Percentiles rank a stretch among this genome's conserved stretches.
Conservation (phyloP, 2,797 vertebrate genomes). For the Oryzias sinensis region DNA sequence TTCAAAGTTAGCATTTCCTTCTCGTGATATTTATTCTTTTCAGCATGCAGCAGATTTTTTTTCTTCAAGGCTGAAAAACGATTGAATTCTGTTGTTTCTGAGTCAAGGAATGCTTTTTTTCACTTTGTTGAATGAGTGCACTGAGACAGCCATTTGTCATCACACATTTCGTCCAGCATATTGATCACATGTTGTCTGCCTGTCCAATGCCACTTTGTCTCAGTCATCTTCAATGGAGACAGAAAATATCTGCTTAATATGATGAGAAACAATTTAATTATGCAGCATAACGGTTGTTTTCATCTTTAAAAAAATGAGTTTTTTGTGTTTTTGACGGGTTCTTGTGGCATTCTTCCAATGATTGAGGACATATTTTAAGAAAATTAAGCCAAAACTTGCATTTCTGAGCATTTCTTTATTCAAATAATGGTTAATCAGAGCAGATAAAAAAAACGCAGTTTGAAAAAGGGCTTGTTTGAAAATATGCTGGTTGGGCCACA, state of each 20-base stretch:
- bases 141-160: slow-evolving; percentile 60
- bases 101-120: slow-evolving; percentile 42
- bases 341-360: no score
- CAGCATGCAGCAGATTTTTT: slow-evolving; percentile 27
- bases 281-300: background rate
- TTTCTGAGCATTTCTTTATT: no score
- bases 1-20: slow-evolving; percentile 19
- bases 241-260: slow-evolving; percentile 31
- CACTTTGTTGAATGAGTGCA: slow-evolving; percentile 61
- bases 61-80: slow-evolving; percentile 41
- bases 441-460: no score
- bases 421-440: no score
- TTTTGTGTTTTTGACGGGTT: no score
- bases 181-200: slow-evolving; percentile 62
- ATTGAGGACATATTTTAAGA: no score
- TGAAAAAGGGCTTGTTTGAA: no score
- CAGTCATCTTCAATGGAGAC: slow-evolving; percentile 35
- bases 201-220: slow-evolving; percentile 46
- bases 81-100: slow-evolving; percentile 55
- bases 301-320: no score
- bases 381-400: no score
- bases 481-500: no score
- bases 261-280: slow-evolving; percentile 19
- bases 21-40: slow-evolving; percentile 40
- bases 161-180: slow-evolving; percentile 45